Evolutionary conservation across 2,888 invertebrate species (phyloP).

Genomic region (Allolobophora icterica): DNA sequence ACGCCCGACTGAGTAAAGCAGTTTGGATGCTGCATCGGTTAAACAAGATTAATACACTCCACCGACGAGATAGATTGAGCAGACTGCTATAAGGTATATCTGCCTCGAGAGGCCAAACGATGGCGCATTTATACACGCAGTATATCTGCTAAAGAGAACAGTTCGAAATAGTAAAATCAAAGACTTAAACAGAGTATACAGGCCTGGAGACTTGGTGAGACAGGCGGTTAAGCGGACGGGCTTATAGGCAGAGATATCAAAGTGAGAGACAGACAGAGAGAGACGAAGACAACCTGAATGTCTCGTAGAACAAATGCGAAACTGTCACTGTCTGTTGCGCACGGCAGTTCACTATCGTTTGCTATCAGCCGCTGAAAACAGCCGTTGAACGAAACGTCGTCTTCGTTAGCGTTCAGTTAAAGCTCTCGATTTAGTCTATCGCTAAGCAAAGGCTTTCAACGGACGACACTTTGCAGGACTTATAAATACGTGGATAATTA

Average conservation of each 20-base stretch:
- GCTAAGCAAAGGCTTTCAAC: neutral
- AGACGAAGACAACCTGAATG: neutral
- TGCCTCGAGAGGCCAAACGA: neutral
- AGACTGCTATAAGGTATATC: neutral
- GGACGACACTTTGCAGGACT: neutral
- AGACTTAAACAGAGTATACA: neutral
- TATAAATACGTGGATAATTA: neutral
- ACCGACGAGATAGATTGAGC: neutral
- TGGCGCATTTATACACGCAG: neutral
- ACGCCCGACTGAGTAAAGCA: neutral
- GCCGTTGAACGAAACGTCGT: neutral
- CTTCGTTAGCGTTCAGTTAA: neutral
- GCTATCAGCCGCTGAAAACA: neutral
- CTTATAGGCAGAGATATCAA: no score
- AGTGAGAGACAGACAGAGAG: neutral
- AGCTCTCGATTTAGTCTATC: neutral
- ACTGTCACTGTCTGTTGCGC: neutral
- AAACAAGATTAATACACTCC: neutral
- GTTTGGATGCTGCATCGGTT: neutral
- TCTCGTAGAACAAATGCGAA: neutral
- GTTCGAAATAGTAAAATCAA: neutral
- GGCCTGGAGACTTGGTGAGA: neutral
- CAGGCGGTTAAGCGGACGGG: no score
- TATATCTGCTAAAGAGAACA: neutral
- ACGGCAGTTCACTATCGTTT: neutral